Conservation (phyloP, 2,113 vertebrate genomes). For the Spilogale gracilis region DNA sequence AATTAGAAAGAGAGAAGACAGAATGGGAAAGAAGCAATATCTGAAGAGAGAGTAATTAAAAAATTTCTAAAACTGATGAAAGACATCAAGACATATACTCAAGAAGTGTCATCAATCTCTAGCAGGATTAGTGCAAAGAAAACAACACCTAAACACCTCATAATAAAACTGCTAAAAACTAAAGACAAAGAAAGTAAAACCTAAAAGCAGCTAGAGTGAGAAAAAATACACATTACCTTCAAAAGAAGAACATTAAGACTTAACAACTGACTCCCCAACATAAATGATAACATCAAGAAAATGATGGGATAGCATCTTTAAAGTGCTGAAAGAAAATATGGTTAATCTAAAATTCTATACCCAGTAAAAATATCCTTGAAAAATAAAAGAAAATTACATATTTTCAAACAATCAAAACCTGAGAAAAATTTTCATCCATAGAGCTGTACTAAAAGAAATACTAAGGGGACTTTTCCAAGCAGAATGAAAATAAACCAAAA, state of each 20-base stretch:
- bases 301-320: neutral
- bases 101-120: neutral
- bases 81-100: neutral
- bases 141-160: neutral
- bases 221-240: neutral
- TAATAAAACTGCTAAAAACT: neutral
- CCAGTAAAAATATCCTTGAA: constrained; percentile 17
- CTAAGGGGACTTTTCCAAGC: neutral
- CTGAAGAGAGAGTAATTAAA: neutral
- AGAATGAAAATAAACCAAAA: constrained; percentile 1
- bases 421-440: neutral
- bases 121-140: neutral
- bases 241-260: neutral
- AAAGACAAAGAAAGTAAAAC: neutral
- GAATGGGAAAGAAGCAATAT: neutral
- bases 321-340: neutral
- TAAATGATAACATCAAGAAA: constrained; percentile 25
- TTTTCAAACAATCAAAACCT: constrained; percentile 4
- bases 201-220: neutral
- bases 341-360: constrained; percentile 6
- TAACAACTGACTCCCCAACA: neutral
- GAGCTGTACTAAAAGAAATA: constrained; percentile 5
- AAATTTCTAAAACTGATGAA: neutral
- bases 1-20: neutral
- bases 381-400: neutral